Evolutionary conservation across 1,140 invertebrate species (phyloP), one percentile per base, ranked within the genome.

Genomic region (Episyrphus balteatus): DNA sequence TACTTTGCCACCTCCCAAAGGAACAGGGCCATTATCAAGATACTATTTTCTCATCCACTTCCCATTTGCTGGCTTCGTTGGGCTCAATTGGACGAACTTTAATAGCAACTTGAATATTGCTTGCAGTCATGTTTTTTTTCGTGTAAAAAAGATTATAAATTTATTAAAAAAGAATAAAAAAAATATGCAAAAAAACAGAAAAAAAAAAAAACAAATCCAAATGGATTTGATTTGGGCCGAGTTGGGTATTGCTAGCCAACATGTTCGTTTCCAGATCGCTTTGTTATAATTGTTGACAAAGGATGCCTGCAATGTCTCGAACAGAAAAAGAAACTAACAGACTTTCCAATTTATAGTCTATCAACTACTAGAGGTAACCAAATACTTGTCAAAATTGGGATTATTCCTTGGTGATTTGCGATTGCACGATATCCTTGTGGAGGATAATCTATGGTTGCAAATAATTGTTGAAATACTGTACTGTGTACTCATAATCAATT

Each of bases 361-460:
- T 66, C 92, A 96, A 65, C 65, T 94, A 17, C 68, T 95, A 44
- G 80, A 88, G 62, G 69, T 84, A 15, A 78, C 86, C 38, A 79
- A 83, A 58, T 76, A 82, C 46, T 73, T 88, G 44, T 86, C 90
- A 59, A 80, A 84, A 51, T 68, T 78, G 53, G 88, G 88, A 10
- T 68, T 94, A 32, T 81, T 81, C 46, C 66, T 92, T 18, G 89
- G 90, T 15, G 81, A 87, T 65, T 71, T 94, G 19, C 82, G 73
- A 6, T 69, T 94, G 6, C 76, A 79, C 59, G 85, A 93, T 71
- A 82, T 96, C 56, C 78, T 84, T 56, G 61, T 94, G 42, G 80
- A 82, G 54, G 82, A 92, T 56, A 86, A 92, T 74, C 74, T 94
- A 51, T 94, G 88, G 81, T 75, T 94, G 44, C 81, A 86, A 70